phyloP scores from a whole-genome alignment of 2,797 vertebrate genomes.

The Cacajao melanocephalus region DNA sequence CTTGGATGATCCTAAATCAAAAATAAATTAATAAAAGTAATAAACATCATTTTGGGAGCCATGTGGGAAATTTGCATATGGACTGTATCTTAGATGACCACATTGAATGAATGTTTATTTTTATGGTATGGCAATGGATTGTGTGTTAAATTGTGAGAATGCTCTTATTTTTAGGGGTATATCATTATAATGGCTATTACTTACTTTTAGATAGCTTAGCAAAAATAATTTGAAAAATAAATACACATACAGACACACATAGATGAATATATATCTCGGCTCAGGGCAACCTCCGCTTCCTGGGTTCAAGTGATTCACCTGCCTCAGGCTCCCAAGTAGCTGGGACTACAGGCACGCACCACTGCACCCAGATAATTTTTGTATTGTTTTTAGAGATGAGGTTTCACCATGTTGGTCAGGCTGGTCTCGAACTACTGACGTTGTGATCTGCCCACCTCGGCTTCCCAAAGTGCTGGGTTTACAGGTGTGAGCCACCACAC shows the following conservation, averaged over 20 bases:
- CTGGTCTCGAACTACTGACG: too few species aligned
- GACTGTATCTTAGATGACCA: background rate
- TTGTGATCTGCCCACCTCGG: too few species aligned
- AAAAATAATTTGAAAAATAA: conserved; percentile 38
- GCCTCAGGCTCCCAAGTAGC: too few species aligned
- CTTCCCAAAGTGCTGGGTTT: too few species aligned
- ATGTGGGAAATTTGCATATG: background rate
- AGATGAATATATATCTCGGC: background rate
- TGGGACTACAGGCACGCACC: too few species aligned
- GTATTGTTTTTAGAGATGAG: too few species aligned
- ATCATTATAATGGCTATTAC: background rate
- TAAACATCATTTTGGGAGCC: background rate
- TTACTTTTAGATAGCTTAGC: background rate
- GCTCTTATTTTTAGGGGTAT: background rate
- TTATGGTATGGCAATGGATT: background rate
- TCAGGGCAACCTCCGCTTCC: too few species aligned
- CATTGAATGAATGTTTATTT: background rate
- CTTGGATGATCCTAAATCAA: background rate
- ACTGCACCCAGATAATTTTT: too few species aligned
- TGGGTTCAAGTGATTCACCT: too few species aligned
- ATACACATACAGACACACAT: background rate
- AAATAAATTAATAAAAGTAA: background rate
- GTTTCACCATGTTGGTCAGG: too few species aligned
- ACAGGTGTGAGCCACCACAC: too few species aligned
- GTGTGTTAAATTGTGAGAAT: background rate